Evolutionary conservation across 2,113 vertebrate species (phyloP).

Genomic region (Heterochromis multidens): DNA sequence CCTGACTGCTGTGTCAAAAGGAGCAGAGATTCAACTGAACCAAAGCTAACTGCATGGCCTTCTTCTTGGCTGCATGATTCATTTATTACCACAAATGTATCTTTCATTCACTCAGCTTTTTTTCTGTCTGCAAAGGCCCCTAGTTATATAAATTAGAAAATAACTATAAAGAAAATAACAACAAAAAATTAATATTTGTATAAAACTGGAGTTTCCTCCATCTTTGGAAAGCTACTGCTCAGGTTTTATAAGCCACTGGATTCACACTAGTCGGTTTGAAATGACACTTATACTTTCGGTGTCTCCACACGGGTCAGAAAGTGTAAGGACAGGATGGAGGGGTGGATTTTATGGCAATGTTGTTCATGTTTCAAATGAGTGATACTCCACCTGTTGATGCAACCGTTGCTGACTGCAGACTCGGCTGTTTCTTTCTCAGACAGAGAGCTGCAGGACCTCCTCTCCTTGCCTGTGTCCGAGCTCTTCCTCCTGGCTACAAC

Average conservation of each 20-base stretch:
- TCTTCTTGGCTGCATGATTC: background rate
- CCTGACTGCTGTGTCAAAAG: too few relatives aligned
- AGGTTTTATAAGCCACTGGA: too few relatives aligned
- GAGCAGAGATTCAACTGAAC: too few relatives aligned
- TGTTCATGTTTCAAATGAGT: background rate
- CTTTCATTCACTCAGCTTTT: too few relatives aligned
- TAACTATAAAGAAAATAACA: background rate
- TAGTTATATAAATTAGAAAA: background rate
- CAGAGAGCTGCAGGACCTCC: constrained; percentile 62
- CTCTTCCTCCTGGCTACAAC: constrained; percentile 52
- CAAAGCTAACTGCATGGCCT: background rate
- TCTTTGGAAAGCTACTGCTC: background rate
- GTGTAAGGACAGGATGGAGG: background rate
- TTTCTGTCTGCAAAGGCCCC: background rate
- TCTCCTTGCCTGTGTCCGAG: constrained; percentile 46
- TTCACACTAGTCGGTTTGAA: too few relatives aligned
- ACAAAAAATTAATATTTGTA: background rate
- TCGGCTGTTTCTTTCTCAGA: constrained; percentile 50
- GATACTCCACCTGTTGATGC: constrained; percentile 54
- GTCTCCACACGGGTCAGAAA: background rate
- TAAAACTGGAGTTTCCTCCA: background rate
- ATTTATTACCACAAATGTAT: too few relatives aligned
- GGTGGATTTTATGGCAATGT: too few relatives aligned
- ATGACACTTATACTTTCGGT: background rate
- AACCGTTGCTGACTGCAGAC: constrained; percentile 52